phyloP scores from a whole-genome alignment of 2,113 vertebrate species.

The Psettodes erumei region DNA sequence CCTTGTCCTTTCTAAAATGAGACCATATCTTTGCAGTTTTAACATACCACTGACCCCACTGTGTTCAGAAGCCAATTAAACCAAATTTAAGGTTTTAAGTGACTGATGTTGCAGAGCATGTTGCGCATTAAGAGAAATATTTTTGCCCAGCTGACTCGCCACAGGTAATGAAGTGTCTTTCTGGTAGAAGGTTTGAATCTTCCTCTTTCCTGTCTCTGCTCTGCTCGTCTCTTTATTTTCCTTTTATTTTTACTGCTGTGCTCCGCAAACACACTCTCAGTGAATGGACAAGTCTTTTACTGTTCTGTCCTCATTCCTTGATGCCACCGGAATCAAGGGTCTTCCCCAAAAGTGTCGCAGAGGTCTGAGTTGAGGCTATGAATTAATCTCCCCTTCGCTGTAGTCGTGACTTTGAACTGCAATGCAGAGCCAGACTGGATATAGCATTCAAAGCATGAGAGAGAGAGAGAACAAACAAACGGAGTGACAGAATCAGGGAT shows the following conservation, averaged over 20 bases:
- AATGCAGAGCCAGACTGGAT: conserved; percentile 52
- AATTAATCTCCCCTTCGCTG: conserved; percentile 16
- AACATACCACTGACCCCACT: not conserved
- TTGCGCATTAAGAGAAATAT: too few relatives aligned
- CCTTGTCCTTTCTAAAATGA: not conserved
- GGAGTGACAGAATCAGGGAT: not conserved
- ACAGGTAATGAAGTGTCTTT: not conserved
- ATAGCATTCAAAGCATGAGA: conserved; percentile 36
- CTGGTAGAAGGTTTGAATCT: not conserved
- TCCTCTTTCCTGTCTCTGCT: not conserved
- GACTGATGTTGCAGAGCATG: too few relatives aligned
- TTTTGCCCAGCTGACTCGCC: not conserved
- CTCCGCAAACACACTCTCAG: not conserved
- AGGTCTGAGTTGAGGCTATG: conserved; percentile 26
- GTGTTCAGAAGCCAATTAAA: not conserved
- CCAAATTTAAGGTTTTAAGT: too few relatives aligned
- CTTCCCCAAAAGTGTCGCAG: conserved; percentile 34
- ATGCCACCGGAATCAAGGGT: conserved; percentile 25
- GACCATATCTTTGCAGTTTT: not conserved
- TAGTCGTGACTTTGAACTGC: conserved; percentile 43
- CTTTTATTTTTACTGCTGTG: not conserved
- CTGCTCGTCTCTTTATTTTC: not conserved
- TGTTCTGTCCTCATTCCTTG: conserved; percentile 9
- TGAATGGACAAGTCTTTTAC: conserved; percentile 5
- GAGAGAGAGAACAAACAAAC: conserved; percentile 25